Conservation (phyloP, 35 echinoderm and acorn worm species). For the Antedon bifida region DNA sequence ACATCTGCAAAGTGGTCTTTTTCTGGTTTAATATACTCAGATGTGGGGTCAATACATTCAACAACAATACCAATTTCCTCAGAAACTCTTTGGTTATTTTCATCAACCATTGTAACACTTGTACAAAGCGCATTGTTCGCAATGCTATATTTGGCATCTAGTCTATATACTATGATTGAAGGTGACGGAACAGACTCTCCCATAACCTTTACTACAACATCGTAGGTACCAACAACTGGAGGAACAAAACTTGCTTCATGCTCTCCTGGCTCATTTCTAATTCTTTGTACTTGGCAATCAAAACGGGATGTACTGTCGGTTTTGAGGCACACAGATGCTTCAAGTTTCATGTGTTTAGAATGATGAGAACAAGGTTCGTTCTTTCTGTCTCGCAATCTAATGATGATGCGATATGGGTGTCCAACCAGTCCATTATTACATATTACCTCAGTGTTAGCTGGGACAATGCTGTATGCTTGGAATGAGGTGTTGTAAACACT, state of each 20-base stretch:
- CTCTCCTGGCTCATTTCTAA: background rate
- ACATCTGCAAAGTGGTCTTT: background rate
- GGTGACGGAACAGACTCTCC: background rate
- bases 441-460: background rate
- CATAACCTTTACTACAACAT: background rate
- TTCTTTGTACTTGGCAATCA: background rate
- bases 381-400: background rate
- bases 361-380: background rate
- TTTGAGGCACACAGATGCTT: background rate
- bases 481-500: background rate
- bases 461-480: background rate
- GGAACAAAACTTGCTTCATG: background rate
- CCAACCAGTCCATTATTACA: background rate
- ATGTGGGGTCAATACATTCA: background rate
- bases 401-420: background rate
- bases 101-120: background rate
- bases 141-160: background rate
- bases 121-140: background rate
- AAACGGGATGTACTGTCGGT: background rate
- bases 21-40: background rate
- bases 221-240: background rate
- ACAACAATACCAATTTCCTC: background rate
- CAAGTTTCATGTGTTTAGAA: background rate
- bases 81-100: background rate
- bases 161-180: background rate